These are phyloP conservation scores for Basileuterus tristriatus DNA, from an alignment of 2,797 vertebrate genomes.

Conservation along the genomic window DNA sequence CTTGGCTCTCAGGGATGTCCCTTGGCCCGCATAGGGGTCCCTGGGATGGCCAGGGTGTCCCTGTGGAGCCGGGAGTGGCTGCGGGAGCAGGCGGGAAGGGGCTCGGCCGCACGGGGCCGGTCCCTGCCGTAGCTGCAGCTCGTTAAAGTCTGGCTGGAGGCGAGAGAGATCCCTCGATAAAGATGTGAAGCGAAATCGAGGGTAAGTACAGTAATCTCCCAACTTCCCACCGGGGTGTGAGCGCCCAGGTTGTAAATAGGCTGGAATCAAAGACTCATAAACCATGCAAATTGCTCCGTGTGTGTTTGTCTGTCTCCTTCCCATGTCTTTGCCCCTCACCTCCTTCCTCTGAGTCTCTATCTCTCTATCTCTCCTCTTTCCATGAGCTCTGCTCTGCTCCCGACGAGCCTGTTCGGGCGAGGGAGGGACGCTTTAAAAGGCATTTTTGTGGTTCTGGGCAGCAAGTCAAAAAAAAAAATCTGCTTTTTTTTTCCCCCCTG, in stretches of 20 bases:
- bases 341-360: slow-evolving; percentile 47
- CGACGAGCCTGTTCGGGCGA: slow-evolving; percentile 46
- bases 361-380: slow-evolving; percentile 53
- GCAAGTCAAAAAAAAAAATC: slow-evolving; percentile 47
- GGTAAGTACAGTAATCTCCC: slow-evolving; percentile 54
- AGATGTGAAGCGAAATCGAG: slow-evolving; percentile 35
- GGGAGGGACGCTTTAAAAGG: slow-evolving; percentile 50
- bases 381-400: slow-evolving; percentile 26
- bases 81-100: not conserved
- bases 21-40: not conserved
- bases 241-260: slow-evolving; percentile 52
- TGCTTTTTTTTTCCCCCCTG: not conserved
- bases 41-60: not conserved
- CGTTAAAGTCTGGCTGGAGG: slow-evolving; percentile 44
- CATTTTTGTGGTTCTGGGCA: slow-evolving; percentile 70
- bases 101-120: not conserved
- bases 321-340: slow-evolving; percentile 56
- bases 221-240: slow-evolving; percentile 61
- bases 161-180: slow-evolving; percentile 63
- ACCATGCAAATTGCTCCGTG: slow-evolving; percentile 62
- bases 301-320: slow-evolving; percentile 63
- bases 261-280: slow-evolving; percentile 66
- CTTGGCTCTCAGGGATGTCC: not conserved
- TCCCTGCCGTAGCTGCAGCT: not conserved
- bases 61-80: not conserved